phyloP scores from a whole-genome alignment of 2,113 vertebrate genomes.

The Otus sunia region DNA sequence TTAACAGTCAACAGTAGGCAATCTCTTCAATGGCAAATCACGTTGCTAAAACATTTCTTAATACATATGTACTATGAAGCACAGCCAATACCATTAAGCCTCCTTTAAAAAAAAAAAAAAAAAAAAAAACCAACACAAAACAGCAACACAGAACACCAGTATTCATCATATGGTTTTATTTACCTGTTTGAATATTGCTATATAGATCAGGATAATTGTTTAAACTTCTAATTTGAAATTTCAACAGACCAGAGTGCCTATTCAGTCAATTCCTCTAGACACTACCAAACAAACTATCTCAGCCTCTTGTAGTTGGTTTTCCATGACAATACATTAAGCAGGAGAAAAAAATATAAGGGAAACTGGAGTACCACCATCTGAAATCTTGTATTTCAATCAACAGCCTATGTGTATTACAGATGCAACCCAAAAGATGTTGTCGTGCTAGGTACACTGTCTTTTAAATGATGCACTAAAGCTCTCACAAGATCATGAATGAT shows the following conservation, averaged over 20 bases:
- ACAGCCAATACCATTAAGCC: not conserved
- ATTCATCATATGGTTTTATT: not conserved
- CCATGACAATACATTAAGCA: not conserved
- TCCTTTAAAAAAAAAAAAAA: not conserved
- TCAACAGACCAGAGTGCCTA: not conserved
- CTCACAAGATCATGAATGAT: not conserved
- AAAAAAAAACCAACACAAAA: too few relatives aligned
- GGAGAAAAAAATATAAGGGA: not conserved
- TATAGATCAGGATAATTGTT: not conserved
- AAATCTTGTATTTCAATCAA: not conserved
- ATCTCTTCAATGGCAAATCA: not conserved
- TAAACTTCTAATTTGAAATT: not conserved
- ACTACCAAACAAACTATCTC: not conserved
- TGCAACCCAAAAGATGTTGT: not conserved
- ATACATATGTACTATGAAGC: fast-evolving
- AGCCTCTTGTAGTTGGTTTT: not conserved
- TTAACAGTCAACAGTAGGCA: not conserved
- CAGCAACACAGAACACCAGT: not conserved
- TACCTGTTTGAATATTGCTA: not conserved
- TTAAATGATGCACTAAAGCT: not conserved
- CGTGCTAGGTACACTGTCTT: not conserved
- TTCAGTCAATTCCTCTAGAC: not conserved
- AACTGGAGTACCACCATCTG: not conserved
- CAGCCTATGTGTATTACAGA: not conserved
- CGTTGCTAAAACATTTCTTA: not conserved